Evolutionary conservation across 2,888 invertebrate species (phyloP).

Genomic region (Drosophila cognata): DNA sequence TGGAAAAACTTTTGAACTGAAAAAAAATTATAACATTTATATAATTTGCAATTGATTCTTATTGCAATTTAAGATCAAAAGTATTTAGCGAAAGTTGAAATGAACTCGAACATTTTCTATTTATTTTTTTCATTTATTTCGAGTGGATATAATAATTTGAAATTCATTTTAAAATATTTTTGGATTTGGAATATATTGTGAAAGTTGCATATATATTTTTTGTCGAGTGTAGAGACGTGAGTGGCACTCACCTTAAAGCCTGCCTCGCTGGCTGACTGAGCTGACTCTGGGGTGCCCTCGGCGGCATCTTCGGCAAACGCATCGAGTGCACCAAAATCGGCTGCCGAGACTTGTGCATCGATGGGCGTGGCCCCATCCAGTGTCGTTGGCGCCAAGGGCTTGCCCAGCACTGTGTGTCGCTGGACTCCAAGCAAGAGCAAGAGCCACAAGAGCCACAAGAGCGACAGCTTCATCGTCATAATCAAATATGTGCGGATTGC

Average conservation of each 20-base stretch:
- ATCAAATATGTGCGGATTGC: slow-evolving; percentile 28
- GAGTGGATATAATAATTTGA: background rate
- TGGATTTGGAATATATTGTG: background rate
- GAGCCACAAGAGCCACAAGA: slow-evolving; percentile 2
- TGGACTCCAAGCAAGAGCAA: background rate
- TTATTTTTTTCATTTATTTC: background rate
- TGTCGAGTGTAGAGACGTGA: background rate
- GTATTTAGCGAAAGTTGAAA: background rate
- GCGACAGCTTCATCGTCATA: slow-evolving; percentile 18
- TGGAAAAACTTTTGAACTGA: too few species aligned
- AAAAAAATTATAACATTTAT: too few species aligned
- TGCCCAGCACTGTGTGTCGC: slow-evolving; percentile 15
- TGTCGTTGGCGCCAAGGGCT: slow-evolving; percentile 67
- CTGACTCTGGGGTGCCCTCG: slow-evolving; percentile 45
- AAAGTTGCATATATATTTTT: background rate
- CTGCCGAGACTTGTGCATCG: slow-evolving; percentile 70
- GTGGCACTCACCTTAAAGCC: slow-evolving; percentile 72
- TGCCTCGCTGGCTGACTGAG: slow-evolving; percentile 45
- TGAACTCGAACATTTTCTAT: background rate
- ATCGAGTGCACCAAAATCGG: slow-evolving; percentile 66
- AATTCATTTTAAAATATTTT: background rate
- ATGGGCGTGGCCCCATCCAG: slow-evolving; percentile 73
- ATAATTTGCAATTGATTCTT: background rate
- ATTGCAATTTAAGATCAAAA: background rate
- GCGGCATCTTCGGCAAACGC: slow-evolving; percentile 62